Percentiles rank a stretch among this genome's conserved stretches.
These are phyloP conservation scores for Saccopteryx bilineata DNA, from an alignment of 2,113 vertebrate species.

Conservation along the genomic window DNA sequence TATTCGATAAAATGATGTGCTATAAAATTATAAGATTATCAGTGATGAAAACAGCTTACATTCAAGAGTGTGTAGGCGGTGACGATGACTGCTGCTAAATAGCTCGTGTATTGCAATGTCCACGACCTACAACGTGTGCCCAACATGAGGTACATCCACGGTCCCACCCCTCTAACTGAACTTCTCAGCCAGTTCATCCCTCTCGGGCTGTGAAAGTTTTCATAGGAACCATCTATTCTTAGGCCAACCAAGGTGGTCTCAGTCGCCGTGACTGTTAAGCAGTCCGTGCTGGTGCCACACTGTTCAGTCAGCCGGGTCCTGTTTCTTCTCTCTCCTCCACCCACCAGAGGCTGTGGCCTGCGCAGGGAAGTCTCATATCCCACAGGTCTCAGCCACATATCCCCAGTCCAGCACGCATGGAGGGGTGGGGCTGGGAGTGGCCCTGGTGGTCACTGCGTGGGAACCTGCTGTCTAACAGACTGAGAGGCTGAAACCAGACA, in stretches of 20 bases:
- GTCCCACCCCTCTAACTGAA: background rate
- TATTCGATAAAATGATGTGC: background rate
- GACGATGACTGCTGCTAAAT: background rate
- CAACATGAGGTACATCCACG: no score
- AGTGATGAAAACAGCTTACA: background rate
- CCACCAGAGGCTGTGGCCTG: no score
- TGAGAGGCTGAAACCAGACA: background rate
- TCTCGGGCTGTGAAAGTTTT: background rate
- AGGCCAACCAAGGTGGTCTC: background rate
- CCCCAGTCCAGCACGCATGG: background rate
- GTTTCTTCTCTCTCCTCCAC: background rate
- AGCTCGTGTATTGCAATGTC: background rate
- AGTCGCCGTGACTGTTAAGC: background rate
- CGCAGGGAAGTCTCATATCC: no score
- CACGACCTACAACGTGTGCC: background rate
- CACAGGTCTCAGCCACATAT: background rate
- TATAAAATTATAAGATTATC: background rate
- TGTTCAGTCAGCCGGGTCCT: background rate
- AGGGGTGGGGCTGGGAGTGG: background rate
- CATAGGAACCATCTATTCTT: background rate
- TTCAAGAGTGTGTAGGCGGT: background rate
- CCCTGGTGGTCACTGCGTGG: background rate
- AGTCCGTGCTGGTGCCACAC: background rate
- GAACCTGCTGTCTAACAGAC: background rate
- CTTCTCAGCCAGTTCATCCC: background rate